Conservation (phyloP, 2,113 vertebrate genomes). For the Zosterops pallidus region DNA sequence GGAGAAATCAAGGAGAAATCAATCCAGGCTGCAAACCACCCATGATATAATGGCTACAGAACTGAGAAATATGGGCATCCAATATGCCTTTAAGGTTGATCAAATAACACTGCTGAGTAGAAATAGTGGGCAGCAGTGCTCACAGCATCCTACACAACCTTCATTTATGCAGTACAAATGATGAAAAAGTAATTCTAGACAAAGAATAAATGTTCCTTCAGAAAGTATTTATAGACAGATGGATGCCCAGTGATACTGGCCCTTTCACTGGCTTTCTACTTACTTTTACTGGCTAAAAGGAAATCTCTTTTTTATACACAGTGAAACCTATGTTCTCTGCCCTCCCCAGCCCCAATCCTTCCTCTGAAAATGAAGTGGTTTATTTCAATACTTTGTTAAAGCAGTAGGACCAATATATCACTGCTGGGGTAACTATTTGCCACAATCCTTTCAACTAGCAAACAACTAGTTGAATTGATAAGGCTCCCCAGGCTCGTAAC, state of each 20-base stretch:
- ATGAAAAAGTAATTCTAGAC: background rate
- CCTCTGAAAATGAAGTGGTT: background rate
- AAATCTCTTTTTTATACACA: background rate
- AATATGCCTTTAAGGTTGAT: background rate
- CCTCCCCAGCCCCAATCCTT: background rate
- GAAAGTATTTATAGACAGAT: background rate
- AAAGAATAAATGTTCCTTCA: background rate
- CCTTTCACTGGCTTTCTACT: background rate
- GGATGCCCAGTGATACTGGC: background rate
- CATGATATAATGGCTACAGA: background rate
- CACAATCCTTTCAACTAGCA: background rate
- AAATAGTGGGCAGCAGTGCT: background rate
- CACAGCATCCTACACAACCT: background rate
- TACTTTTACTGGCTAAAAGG: background rate
- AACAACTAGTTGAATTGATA: background rate
- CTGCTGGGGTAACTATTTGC: background rate
- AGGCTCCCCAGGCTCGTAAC: background rate
- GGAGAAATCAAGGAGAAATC: slow-evolving; percentile 34
- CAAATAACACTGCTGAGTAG: background rate
- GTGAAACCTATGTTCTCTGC: background rate
- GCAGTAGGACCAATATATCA: background rate
- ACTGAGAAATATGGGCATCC: background rate
- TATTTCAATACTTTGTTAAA: background rate
- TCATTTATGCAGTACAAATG: background rate
- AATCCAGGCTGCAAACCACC: background rate